Evolutionary conservation across 1,140 invertebrate species (phyloP), one percentile per base, ranked within the genome.

Genomic region (Philotrypesis tridentata): DNA sequence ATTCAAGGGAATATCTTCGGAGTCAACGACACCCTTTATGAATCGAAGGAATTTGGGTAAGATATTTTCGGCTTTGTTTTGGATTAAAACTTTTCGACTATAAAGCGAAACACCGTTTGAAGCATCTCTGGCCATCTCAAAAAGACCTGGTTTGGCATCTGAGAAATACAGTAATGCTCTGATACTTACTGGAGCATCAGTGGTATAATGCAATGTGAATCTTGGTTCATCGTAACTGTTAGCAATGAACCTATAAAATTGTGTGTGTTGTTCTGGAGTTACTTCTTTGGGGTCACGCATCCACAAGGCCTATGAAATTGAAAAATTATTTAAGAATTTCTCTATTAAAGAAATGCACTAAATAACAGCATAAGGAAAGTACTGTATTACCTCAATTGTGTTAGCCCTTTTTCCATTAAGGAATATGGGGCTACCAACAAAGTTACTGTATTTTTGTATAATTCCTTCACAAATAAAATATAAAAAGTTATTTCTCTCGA

Each of bases 1-100:
- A 94, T 99, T 99, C 25, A 99, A 92, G 12, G 98, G 98, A 93
- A 99, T 99, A 89, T 99, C 98, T 93, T 99, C 98, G 8, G 97
- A 98, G 92, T 99, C 98, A 11, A 99, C 97, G 31, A 99, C 98
- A 89, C 98, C 97, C 95, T 97, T 98, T 1, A 99, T 92, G 91
- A 99, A 99, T 86, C 98, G 92, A 68, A 99, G 92, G 97, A 97
- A 99, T 89, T 98, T 97, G 1, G 98, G 98, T 82, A 99, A 91
- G 83, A 99, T 94, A 88, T 97, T 96, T 82, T 98, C 97, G 0
- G 97, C 96, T 88, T 96, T 97, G 84, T 94, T 96, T 91, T 98
- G 97, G 43, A 99, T 99, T 73, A 99, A 92, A 40, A 96, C 93
- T 91, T 98, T 98, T 67, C 97, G 93, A 37, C 96, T 97, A 87